Base-by-base conservation (phyloP, 2,113 vertebrate genomes). In the Colius striatus region DNA sequence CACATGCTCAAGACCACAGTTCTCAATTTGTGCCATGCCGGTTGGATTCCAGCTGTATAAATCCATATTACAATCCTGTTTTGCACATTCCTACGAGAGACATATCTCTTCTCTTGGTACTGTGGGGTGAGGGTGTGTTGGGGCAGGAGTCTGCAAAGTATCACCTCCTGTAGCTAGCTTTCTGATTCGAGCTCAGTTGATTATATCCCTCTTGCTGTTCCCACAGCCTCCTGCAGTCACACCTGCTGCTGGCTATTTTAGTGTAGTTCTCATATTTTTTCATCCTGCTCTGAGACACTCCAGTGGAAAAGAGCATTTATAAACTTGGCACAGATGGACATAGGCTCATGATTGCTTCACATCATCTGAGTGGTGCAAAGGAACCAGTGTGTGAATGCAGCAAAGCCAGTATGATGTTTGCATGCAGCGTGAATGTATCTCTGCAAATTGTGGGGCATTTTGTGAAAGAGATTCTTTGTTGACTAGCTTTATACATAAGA, bases 201-300 rank as follows among this genome's bases (percentile, higher is more conserved):
- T 91, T 6, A 27, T 27, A 72, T 81, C 53, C 65, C 60, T 61
- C 80, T 88, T 48, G 70, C 94, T 92, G 88, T 58, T 94, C 86
- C 50, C 68, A 32, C 82, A 92, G 79, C 90, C 85, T 73, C 85
- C 88, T 65, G 82, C 73, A 86, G 89, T 57, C 82, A 38, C 94
- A 93, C 92, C 89, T 97, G 96, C 96, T 92, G 91, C 86, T 90
- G 92, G 68, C 48, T 95, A 11, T 93, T 96, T 94, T 16, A 55
- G 86, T 60, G 67, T 48, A 45, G 68, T 74, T 89, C 83, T 95
- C 57, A 0, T 75, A 47, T 77, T 90, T 70, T 89, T 75, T 93
- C 85, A 60, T 81, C 91, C 86, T 81, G 72, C 70, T 94, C 94
- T 60, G 86, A 93, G 86, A 53, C 32, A 6, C 65, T 89, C 77